Evolutionary conservation across 2,797 vertebrate genomes (phyloP).

Genomic region (Cyclura pinguis): DNA sequence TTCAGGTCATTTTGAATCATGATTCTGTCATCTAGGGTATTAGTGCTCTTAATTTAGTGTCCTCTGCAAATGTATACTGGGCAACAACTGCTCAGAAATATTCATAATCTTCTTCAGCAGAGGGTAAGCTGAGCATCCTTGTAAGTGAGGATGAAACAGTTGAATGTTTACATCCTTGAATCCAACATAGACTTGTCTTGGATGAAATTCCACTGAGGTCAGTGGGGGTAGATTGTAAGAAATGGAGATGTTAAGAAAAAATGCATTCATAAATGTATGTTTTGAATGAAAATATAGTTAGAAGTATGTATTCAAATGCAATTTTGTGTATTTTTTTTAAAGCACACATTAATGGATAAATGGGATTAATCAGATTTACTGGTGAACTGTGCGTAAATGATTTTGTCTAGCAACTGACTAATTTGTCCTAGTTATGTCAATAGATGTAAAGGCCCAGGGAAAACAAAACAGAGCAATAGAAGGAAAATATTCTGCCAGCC

Average conservation of each 20-base stretch:
- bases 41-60: no score
- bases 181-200: not conserved
- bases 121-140: no score
- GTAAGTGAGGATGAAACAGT: no score
- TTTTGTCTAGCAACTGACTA: not conserved
- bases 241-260: not conserved
- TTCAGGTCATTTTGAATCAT: no score
- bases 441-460: not conserved
- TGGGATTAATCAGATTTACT: not conserved
- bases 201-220: not conserved
- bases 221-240: not conserved
- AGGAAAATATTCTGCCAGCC: no score
- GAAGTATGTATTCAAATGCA: not conserved
- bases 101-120: no score
- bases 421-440: not conserved
- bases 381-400: not conserved
- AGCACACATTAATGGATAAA: no score
- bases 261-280: not conserved
- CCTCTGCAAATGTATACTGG: no score
- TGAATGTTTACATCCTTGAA: no score
- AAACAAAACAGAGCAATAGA: no score
- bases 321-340: not conserved
- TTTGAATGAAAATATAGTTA: not conserved
- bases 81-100: no score
- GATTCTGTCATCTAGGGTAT: no score